phyloP scores from a whole-genome alignment of 1,140 invertebrate species.

The Lepidotrigona ventralis region DNA sequence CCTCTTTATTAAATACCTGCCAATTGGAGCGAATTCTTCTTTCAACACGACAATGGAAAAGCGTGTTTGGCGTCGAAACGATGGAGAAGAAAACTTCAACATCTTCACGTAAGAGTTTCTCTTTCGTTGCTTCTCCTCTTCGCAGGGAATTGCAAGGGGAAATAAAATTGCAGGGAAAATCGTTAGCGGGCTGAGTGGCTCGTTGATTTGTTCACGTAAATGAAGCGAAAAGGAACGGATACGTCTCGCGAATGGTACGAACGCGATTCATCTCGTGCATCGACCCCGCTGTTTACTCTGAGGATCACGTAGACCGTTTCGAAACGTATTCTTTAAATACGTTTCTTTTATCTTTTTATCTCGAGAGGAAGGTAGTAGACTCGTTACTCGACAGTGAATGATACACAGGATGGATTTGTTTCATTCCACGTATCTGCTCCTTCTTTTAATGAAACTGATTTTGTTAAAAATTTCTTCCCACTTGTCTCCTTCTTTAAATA shows the following conservation, averaged over 20 bases:
- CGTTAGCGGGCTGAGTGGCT: neutral
- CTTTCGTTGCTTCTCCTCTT: neutral
- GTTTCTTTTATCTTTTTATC: constrained; percentile 14
- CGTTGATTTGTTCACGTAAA: constrained; percentile 19
- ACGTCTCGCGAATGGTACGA: neutral
- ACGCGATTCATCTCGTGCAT: constrained; percentile 27
- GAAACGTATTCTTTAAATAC: neutral
- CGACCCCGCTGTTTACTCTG: constrained; percentile 23
- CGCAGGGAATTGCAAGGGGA: neutral
- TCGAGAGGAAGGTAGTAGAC: neutral
- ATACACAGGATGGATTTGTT: neutral
- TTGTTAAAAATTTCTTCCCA: too few relatives aligned
- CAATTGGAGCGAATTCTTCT: too few relatives aligned
- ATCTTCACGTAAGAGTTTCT: neutral
- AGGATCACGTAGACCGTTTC: constrained; percentile 33
- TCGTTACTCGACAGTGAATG: neutral
- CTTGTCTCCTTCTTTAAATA: too few relatives aligned
- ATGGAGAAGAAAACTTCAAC: too few relatives aligned
- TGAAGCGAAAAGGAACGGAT: constrained; percentile 5
- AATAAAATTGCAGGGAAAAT: constrained; percentile 26
- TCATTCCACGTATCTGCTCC: too few relatives aligned
- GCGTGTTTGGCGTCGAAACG: too few relatives aligned
- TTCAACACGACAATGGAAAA: too few relatives aligned
- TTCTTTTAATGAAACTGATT: too few relatives aligned
- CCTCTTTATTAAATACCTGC: neutral